Conservation (phyloP, 2,113 vertebrate species). For the Salvelinus namaycush region DNA sequence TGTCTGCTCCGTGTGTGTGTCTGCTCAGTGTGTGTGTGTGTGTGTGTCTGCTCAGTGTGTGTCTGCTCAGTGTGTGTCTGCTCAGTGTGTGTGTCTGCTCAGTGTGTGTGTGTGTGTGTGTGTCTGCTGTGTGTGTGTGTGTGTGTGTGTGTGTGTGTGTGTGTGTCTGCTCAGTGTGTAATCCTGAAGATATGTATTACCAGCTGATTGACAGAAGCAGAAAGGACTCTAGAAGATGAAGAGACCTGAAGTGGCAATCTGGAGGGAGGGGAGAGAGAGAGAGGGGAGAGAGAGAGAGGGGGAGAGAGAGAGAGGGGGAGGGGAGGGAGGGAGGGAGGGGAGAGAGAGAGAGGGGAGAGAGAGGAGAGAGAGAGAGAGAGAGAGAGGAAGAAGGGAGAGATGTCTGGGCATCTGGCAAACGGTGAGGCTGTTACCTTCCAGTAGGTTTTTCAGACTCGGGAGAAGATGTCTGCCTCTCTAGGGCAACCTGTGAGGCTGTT, state of each 20-base stretch:
- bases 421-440: no score
- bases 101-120: neutral
- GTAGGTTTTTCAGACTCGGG: no score
- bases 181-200: neutral
- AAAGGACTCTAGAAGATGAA: conserved; percentile 29
- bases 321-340: no score
- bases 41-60: neutral
- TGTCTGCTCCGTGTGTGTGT: no score
- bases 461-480: no score
- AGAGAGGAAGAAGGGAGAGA: no score
- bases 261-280: neutral
- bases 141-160: neutral
- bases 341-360: no score
- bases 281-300: neutral
- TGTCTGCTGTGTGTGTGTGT: conserved; percentile 14
- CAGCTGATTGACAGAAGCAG: conserved; percentile 29
- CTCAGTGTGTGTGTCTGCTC: neutral
- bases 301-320: no score
- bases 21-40: neutral
- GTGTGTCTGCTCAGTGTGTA: neutral
- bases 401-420: no score
- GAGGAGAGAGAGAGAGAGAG: no score
- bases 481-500: no score
- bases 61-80: no score
- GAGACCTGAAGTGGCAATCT: conserved; percentile 13